phyloP scores from a whole-genome alignment of 2,888 invertebrate species.

The Creontiades dilutus region DNA sequence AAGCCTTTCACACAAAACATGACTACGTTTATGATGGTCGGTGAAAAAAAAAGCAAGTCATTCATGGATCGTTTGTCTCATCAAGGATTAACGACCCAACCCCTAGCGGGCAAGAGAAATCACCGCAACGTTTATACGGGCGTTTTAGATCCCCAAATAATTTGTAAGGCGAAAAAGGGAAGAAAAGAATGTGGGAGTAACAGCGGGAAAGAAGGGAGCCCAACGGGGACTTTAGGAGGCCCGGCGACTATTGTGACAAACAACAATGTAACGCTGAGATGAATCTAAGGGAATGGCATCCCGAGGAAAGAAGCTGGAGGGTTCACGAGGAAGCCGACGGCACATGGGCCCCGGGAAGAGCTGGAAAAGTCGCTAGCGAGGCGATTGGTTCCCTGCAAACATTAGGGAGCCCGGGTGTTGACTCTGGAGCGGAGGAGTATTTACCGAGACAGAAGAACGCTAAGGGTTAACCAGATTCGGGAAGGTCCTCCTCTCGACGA shows the following conservation, averaged over 20 bases:
- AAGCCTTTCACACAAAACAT: no score
- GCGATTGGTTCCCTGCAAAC: slow-evolving; percentile 66
- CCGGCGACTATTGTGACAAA: slow-evolving; percentile 63
- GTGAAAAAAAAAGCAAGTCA: background rate
- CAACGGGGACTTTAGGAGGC: background rate
- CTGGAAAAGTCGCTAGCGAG: slow-evolving; percentile 38
- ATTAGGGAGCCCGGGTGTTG: slow-evolving; percentile 53
- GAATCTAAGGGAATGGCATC: slow-evolving; percentile 37
- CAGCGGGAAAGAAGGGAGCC: background rate
- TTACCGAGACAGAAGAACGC: slow-evolving; percentile 65
- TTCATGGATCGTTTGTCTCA: slow-evolving; percentile 20
- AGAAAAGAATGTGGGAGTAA: background rate
- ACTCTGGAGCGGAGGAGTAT: slow-evolving; percentile 50
- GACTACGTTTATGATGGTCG: background rate
- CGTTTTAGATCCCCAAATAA: slow-evolving; percentile 10
- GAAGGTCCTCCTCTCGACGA: slow-evolving; percentile 38
- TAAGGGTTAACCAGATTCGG: slow-evolving; percentile 62
- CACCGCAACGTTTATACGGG: slow-evolving; percentile 6
- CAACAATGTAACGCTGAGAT: slow-evolving; percentile 68
- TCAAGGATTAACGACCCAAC: slow-evolving; percentile 12
- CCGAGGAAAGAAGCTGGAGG: slow-evolving; percentile 14
- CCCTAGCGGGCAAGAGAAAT: background rate
- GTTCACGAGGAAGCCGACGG: slow-evolving; percentile 10
- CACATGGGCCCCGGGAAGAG: background rate
- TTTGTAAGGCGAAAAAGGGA: background rate